These are phyloP conservation scores for Tetragonisca angustula DNA, from an alignment of 2,888 invertebrate species.

Conservation along the genomic window DNA sequence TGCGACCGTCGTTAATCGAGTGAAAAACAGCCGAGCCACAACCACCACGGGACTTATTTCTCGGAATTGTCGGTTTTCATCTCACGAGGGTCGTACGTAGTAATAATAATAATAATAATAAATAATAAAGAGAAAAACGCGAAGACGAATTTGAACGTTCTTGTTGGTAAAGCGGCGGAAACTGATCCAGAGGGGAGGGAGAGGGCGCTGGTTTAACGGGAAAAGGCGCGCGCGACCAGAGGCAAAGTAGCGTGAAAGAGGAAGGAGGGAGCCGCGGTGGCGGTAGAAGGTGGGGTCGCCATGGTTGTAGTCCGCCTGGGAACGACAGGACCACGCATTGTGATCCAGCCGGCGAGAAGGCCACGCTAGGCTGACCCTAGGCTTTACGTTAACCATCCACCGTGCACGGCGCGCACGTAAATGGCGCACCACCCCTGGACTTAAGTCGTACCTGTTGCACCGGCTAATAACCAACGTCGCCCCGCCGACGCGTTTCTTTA, in stretches of 20 bases:
- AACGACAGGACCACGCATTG: slow-evolving; percentile 81
- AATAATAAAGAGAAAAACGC: no score
- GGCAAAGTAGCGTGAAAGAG: slow-evolving; percentile 44
- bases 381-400: slow-evolving; percentile 77
- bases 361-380: slow-evolving; percentile 83
- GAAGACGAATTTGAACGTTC: no score
- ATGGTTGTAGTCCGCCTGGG: slow-evolving; percentile 84
- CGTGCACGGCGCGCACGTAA: slow-evolving; percentile 74
- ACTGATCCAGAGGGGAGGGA: no score
- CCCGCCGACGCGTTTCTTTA: slow-evolving; percentile 51
- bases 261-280: slow-evolving; percentile 19
- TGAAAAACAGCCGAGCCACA: background rate
- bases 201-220: slow-evolving; percentile 50
- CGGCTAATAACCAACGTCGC: slow-evolving; percentile 76
- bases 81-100: no score
- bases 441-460: slow-evolving; percentile 74
- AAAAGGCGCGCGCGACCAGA: slow-evolving; percentile 61
- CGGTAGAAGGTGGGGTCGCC: slow-evolving; percentile 80
- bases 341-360: slow-evolving; percentile 79
- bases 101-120: no score
- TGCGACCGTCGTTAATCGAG: no score
- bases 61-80: no score
- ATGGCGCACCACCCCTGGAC: slow-evolving; percentile 65
- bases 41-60: background rate
- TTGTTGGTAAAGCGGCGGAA: no score